Evolutionary conservation across 2,888 invertebrate genomes (phyloP).

Genomic region (Drepana falcataria): DNA sequence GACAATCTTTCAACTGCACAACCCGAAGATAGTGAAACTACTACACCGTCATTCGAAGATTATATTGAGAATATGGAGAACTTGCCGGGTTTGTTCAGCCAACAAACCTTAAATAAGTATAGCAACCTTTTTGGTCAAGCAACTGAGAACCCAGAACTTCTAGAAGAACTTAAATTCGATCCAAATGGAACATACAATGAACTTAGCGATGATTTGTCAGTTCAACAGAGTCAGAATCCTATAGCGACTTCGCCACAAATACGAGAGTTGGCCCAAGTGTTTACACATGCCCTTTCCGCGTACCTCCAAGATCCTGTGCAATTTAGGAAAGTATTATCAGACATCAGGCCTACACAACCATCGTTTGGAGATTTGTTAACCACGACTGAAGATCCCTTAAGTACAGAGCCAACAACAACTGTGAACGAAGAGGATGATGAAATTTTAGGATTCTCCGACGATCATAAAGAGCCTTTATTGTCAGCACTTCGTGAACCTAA

Average conservation of each 20-base stretch:
- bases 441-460: slow-evolving; percentile 87
- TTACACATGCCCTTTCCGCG: slow-evolving; percentile 89
- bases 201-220: slow-evolving; percentile 75
- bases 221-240: slow-evolving; percentile 82
- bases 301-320: slow-evolving; percentile 91
- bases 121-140: slow-evolving; percentile 60
- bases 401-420: slow-evolving; percentile 78
- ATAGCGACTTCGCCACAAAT: slow-evolving; percentile 82
- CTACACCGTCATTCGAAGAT: slow-evolving; percentile 49
- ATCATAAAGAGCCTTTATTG: slow-evolving; percentile 48
- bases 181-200: slow-evolving; percentile 65
- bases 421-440: slow-evolving; percentile 86
- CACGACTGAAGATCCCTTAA: slow-evolving; percentile 54
- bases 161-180: slow-evolving; percentile 63
- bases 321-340: slow-evolving; percentile 86
- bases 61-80: slow-evolving; percentile 60
- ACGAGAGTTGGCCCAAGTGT: slow-evolving; percentile 89
- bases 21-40: slow-evolving; percentile 51
- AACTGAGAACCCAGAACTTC: slow-evolving; percentile 47
- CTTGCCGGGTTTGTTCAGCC: slow-evolving; percentile 81
- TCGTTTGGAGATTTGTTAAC: slow-evolving; percentile 67
- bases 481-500: slow-evolving; percentile 61
- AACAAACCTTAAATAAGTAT: slow-evolving; percentile 83
- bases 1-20: slow-evolving; percentile 75
- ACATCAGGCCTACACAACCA: slow-evolving; percentile 89